Evolutionary conservation across 2,888 invertebrate genomes (phyloP).

Genomic region (Hydrotaea diabolus): DNA sequence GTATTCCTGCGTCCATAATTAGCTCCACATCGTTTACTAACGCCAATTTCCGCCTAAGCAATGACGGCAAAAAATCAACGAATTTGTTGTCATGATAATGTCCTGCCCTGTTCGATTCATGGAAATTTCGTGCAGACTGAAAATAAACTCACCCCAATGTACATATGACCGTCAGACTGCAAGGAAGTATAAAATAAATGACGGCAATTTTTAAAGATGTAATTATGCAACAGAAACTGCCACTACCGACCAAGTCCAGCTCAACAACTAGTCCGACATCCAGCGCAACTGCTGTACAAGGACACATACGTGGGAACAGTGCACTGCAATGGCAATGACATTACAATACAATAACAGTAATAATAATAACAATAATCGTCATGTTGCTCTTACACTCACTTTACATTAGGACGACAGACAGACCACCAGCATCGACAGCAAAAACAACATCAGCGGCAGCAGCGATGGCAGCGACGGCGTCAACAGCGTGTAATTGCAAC

Average conservation of each 20-base stretch:
- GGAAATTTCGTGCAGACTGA: background rate
- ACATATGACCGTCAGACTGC: background rate
- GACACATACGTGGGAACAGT: background rate
- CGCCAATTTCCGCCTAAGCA: no score
- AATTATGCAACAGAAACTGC: conserved; percentile 75
- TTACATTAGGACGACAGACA: conserved; percentile 60
- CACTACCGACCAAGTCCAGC: conserved; percentile 47
- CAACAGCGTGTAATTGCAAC: conserved; percentile 58
- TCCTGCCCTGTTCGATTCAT: no score
- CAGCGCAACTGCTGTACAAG: background rate
- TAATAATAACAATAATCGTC: conserved; percentile 59
- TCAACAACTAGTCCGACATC: conserved; percentile 21
- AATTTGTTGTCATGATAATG: no score
- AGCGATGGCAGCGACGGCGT: conserved; percentile 6
- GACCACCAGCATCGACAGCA: conserved; percentile 38
- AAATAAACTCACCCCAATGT: background rate
- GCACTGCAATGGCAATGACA: conserved; percentile 53
- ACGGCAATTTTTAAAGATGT: conserved; percentile 75
- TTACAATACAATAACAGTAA: conserved; percentile 55
- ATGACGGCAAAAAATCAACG: no score
- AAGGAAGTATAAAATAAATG: conserved; percentile 72
- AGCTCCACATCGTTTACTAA: no score
- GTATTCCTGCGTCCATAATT: no score
- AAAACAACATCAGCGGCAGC: conserved; percentile 21
- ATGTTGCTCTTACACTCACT: conserved; percentile 61